Conservation (phyloP, 2,797 vertebrate species). For the Melanitta fusca region DNA sequence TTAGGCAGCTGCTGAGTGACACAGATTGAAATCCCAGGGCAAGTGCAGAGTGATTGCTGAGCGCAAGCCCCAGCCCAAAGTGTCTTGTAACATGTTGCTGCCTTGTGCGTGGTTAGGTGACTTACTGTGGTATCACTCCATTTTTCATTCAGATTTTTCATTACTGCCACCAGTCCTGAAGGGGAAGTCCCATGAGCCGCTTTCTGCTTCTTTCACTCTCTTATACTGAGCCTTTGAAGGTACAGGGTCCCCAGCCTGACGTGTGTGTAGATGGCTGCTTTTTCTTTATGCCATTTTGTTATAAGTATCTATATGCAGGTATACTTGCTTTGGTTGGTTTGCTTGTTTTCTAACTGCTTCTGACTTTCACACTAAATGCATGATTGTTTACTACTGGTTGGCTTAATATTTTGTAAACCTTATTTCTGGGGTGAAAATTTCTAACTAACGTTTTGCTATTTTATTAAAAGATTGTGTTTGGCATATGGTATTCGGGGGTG, state of each 20-base stretch:
- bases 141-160: conserved; percentile 78
- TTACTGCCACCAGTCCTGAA: conserved; percentile 75
- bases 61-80: not conserved
- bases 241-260: conserved; percentile 73
- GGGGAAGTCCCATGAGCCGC: conserved; percentile 69
- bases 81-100: conserved; percentile 4
- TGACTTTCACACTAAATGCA: conserved; percentile 78
- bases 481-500: not conserved
- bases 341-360: conserved; percentile 73
- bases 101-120: conserved; percentile 31
- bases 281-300: conserved; percentile 64
- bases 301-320: conserved; percentile 43
- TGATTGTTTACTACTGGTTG: conserved; percentile 62
- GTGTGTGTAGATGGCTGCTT: conserved; percentile 68
- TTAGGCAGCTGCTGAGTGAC: not conserved
- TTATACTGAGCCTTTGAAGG: conserved; percentile 77
- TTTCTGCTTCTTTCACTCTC: conserved; percentile 76
- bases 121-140: conserved; percentile 64
- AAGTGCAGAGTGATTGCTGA: not conserved
- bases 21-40: not conserved
- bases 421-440: conserved; percentile 49
- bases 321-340: conserved; percentile 73
- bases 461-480: conserved; percentile 39
- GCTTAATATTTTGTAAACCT: conserved; percentile 56
- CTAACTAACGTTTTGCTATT: conserved; percentile 47